phyloP scores from a whole-genome alignment of 1,140 invertebrate species.

The Halesus radiatus region DNA sequence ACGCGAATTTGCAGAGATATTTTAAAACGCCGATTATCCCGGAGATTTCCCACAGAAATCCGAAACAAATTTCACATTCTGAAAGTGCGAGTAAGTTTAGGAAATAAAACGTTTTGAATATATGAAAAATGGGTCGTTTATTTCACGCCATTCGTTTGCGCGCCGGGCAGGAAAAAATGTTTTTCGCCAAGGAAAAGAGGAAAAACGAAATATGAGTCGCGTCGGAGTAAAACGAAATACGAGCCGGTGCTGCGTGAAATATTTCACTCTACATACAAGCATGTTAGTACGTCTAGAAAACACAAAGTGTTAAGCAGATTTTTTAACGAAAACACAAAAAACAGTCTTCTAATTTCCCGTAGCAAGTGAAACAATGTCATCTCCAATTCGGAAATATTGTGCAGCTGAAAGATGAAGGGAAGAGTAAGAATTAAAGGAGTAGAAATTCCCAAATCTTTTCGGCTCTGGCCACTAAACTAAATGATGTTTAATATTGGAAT shows the following conservation, averaged over 20 bases:
- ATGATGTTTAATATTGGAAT: too few species aligned
- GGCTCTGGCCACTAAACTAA: too few species aligned
- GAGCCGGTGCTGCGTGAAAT: conserved; percentile 18
- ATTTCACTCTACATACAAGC: neutral
- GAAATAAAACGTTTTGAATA: conserved; percentile 38
- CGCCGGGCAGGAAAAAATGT: conserved; percentile 21
- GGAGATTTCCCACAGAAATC: conserved; percentile 12
- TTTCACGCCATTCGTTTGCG: conserved; percentile 30
- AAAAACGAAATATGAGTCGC: conserved; percentile 18
- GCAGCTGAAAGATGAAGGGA: too few species aligned
- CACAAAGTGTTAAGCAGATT: too few species aligned
- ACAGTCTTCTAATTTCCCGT: too few species aligned
- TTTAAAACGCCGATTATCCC: neutral
- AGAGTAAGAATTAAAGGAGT: too few species aligned
- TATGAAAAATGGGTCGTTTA: conserved; percentile 35
- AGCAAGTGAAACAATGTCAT: too few species aligned
- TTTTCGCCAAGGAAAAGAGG: neutral
- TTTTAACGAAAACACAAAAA: too few species aligned
- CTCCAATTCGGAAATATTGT: too few species aligned
- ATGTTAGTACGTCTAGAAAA: too few species aligned
- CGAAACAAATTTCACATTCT: conserved; percentile 29
- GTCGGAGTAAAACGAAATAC: conserved; percentile 28
- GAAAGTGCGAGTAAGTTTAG: conserved; percentile 19
- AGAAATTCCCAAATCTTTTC: too few species aligned
- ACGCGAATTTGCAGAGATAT: too few species aligned